Evolutionary conservation across 2,888 invertebrate genomes (phyloP).

Genomic region (Germaria angustata): DNA sequence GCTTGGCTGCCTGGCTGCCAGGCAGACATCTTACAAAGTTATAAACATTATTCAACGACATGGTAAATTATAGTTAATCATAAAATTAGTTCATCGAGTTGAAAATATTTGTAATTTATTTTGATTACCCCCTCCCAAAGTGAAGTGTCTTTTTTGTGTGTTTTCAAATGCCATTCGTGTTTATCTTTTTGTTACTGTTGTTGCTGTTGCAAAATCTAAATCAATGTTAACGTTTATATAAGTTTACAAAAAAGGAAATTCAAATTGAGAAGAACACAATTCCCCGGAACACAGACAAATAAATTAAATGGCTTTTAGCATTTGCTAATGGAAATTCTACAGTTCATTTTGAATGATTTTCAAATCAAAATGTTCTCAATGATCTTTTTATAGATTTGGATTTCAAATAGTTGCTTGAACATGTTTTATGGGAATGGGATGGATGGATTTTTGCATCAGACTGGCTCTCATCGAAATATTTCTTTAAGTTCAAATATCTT

Average conservation of each 20-base stretch:
- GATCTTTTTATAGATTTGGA: background rate
- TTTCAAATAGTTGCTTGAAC: background rate
- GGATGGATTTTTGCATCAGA: background rate
- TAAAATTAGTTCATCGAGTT: conserved; percentile 64
- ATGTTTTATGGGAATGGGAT: background rate
- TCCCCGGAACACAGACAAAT: background rate
- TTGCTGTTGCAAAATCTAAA: conserved; percentile 33
- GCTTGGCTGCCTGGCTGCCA: background rate
- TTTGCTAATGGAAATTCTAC: conserved; percentile 42
- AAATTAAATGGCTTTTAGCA: conserved; percentile 27
- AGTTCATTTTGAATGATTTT: conserved; percentile 6
- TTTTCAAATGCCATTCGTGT: conserved; percentile 35
- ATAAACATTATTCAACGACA: conserved; percentile 48
- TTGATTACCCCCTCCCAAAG: conserved; percentile 61
- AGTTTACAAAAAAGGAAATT: conserved; percentile 37
- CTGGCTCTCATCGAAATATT: conserved; percentile 7
- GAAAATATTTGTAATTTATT: conserved; percentile 66
- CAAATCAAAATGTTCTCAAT: background rate
- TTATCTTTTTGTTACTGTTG: background rate
- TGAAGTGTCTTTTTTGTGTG: background rate
- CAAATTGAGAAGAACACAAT: conserved; percentile 31
- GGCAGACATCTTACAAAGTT: conserved; percentile 45
- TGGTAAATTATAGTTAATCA: conserved; percentile 64
- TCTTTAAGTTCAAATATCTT: background rate
- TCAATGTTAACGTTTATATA: conserved; percentile 38